Evolutionary conservation across 2,888 invertebrate species (phyloP).

Genomic region (Pheosia gnoma): DNA sequence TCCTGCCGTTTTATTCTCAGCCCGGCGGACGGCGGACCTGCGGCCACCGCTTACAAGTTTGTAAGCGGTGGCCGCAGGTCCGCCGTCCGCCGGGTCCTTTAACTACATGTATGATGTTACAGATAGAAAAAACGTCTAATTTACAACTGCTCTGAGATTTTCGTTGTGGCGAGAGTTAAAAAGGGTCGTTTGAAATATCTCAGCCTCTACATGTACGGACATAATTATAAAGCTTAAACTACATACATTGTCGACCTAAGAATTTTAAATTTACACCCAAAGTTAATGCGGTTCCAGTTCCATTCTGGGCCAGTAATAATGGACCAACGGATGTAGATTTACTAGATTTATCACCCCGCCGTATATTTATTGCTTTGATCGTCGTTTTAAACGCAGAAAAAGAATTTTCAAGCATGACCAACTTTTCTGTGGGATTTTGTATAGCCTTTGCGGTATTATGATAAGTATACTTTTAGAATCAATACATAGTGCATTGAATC

Average conservation of each 20-base stretch:
- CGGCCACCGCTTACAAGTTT: no score
- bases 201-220: neutral
- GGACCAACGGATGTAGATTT: conserved; percentile 35
- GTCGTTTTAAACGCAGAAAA: conserved; percentile 37
- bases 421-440: conserved; percentile 23
- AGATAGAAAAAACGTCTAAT: no score
- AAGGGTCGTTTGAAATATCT: neutral
- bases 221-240: no score
- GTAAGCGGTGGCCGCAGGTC: no score
- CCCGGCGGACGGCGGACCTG: no score
- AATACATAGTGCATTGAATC: no score
- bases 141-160: no score
- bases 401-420: conserved; percentile 33
- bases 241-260: conserved; percentile 23
- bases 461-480: neutral
- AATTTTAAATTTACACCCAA: conserved; percentile 28
- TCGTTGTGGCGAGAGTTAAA: no score
- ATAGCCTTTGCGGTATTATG: conserved; percentile 15
- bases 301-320: conserved; percentile 38
- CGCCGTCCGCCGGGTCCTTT: no score
- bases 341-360: conserved; percentile 40
- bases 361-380: conserved; percentile 45
- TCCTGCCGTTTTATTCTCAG: no score
- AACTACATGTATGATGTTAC: no score
- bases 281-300: conserved; percentile 38